Conservation (phyloP, 2,888 invertebrate species). For the Drosophila paramelanica region DNA sequence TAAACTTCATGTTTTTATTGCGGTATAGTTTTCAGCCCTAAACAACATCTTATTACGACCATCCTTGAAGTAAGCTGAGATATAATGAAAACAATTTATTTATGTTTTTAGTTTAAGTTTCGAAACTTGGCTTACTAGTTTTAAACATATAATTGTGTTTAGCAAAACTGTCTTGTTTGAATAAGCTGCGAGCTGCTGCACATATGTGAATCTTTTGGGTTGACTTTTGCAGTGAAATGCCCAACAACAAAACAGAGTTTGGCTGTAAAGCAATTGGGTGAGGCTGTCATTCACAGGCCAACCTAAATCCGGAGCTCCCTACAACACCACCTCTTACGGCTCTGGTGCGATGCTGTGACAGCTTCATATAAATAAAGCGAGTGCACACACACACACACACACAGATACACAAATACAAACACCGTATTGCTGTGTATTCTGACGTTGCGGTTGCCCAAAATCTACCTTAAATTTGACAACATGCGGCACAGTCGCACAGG, state of each 20-base stretch:
- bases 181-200: slow-evolving; percentile 8
- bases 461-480: slow-evolving; percentile 77
- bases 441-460: slow-evolving; percentile 67
- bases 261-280: too few relatives aligned
- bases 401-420: slow-evolving; percentile 9
- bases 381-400: slow-evolving; percentile 35
- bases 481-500: slow-evolving; percentile 57
- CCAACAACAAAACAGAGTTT: not conserved
- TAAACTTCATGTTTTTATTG: too few relatives aligned
- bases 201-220: slow-evolving; percentile 21
- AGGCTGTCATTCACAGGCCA: slow-evolving; percentile 68
- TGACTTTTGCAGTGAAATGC: slow-evolving; percentile 22
- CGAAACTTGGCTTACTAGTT: not conserved
- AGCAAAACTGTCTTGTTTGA: not conserved
- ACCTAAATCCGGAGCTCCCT: slow-evolving; percentile 12
- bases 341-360: slow-evolving; percentile 56
- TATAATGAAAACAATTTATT: not conserved
- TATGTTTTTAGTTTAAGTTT: not conserved
- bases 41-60: too few relatives aligned
- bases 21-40: too few relatives aligned
- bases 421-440: slow-evolving; percentile 31
- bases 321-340: not conserved
- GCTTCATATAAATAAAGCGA: slow-evolving; percentile 73
- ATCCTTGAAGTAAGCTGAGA: not conserved
- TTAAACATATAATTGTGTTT: slow-evolving; percentile 2